phyloP scores from a whole-genome alignment of 2,113 vertebrate species.

The Mohoua ochrocephala region DNA sequence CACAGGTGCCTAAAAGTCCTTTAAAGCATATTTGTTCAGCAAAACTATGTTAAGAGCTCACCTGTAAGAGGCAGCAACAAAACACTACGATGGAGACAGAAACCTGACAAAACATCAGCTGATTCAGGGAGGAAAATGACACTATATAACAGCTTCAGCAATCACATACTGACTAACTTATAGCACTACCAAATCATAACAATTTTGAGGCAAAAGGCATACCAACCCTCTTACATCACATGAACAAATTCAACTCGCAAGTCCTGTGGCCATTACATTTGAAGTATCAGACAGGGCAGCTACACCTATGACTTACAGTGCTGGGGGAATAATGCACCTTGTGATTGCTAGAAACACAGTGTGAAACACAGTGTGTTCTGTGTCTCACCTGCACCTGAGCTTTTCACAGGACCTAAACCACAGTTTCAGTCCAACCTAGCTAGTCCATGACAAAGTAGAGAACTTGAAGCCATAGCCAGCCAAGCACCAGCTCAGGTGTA shows the following conservation, averaged over 20 bases:
- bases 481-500: neutral
- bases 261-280: neutral
- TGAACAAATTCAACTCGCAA: neutral
- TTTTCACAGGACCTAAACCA: neutral
- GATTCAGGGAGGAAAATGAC: neutral
- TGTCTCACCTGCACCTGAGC: neutral
- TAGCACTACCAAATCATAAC: neutral
- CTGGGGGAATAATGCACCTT: fast-evolving
- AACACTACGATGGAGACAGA: neutral
- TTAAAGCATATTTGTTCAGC: neutral
- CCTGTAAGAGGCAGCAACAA: neutral
- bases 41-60: neutral
- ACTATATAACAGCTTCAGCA: neutral
- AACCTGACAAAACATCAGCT: neutral
- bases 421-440: neutral
- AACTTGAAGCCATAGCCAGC: neutral
- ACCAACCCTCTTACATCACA: neutral
- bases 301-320: neutral
- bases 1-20: neutral
- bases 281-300: neutral
- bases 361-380: fast-evolving
- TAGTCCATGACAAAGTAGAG: neutral
- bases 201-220: neutral
- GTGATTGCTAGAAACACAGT: neutral
- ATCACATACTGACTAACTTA: neutral